Percentiles rank a stretch among this genome's conserved stretches.
Evolutionary conservation across 2,113 vertebrate genomes (phyloP).

Genomic region (Gobius niger): DNA sequence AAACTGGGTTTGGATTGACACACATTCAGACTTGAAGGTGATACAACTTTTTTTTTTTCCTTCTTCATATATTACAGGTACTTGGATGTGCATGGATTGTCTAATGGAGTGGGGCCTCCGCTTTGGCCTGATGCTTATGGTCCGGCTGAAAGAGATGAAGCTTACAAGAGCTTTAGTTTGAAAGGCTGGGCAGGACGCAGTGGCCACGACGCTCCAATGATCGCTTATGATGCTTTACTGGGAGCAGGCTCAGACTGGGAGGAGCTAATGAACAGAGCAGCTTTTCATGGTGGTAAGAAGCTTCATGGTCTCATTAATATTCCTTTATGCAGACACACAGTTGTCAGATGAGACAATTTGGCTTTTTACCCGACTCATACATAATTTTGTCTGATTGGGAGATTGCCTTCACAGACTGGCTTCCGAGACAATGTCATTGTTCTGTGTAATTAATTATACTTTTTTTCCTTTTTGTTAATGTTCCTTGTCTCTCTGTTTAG

Average conservation of each 20-base stretch:
- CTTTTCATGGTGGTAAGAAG: slow-evolving; percentile 80
- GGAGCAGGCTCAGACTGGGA: slow-evolving; percentile 74
- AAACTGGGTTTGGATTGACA: not conserved
- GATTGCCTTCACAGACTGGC: too few relatives aligned
- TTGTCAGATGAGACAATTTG: too few relatives aligned
- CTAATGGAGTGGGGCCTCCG: slow-evolving; percentile 65
- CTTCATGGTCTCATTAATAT: too few relatives aligned
- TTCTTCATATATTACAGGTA: slow-evolving; percentile 77
- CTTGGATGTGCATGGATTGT: slow-evolving; percentile 74
- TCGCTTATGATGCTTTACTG: slow-evolving; percentile 81
- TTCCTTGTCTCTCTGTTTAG: slow-evolving; percentile 43
- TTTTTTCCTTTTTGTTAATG: not conserved
- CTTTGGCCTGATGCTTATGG: slow-evolving; percentile 67
- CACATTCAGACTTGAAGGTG: not conserved
- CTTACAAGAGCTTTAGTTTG: slow-evolving; percentile 78
- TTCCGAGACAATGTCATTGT: too few relatives aligned
- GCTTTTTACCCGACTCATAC: too few relatives aligned
- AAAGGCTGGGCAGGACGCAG: slow-evolving; percentile 81
- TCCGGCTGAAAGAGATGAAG: slow-evolving; percentile 75
- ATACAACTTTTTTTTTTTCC: not conserved
- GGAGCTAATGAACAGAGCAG: slow-evolving; percentile 76
- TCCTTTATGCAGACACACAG: too few relatives aligned
- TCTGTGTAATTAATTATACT: not conserved
- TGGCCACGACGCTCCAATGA: slow-evolving; percentile 86
- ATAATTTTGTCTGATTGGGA: too few relatives aligned